Evolutionary conservation across 1,140 invertebrate genomes (phyloP), one percentile per base, ranked within the genome.

Genomic region (Euschistus heros): DNA sequence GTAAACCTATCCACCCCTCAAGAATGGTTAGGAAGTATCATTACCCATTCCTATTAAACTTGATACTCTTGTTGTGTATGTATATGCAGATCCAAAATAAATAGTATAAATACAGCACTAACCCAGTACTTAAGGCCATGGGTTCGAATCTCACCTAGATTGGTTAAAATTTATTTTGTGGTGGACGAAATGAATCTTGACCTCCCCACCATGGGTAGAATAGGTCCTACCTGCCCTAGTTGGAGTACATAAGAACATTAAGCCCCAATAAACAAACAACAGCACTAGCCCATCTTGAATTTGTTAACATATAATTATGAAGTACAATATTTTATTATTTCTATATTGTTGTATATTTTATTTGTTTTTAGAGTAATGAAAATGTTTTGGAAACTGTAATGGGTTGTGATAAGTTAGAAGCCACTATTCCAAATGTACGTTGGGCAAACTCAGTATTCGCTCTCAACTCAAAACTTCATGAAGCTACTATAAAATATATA

Each of bases 401-500:
- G 73, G 80, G 83, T 63, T 87, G 86, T 72, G 86, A 88, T 69
- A 82, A 85, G 70, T 71, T 89, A 0, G 72, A 87, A 42, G 80
- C 82, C 20, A 83, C 83, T 22, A 73, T 88, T 27, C 84, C 86
- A 6, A 80, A 82, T 68, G 82, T 86, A 17, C 80, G 85, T 60
- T 89, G 86, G 86, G 84, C 86, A 8, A 84, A 86, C 62, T 80
- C 85, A 18, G 80, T 88, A 30, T 82, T 83, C 68, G 78, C 81
- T 68, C 74, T 87, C 62, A 83, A 83, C 8, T 80, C 83, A 3
- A 84, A 84, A 72, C 78, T 89, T 2, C 71, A 86, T 15, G 85
- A 87, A 66, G 79, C 83, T 0, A 82, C 81, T 37, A 79, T 86
- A 68, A 80, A 80, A 70, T 87, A 80, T 70, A 76, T 84, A 42